Evolutionary conservation across 2,888 invertebrate genomes (phyloP), one percentile per base, ranked within the genome.

Genomic region (Celastrina argiolus): DNA sequence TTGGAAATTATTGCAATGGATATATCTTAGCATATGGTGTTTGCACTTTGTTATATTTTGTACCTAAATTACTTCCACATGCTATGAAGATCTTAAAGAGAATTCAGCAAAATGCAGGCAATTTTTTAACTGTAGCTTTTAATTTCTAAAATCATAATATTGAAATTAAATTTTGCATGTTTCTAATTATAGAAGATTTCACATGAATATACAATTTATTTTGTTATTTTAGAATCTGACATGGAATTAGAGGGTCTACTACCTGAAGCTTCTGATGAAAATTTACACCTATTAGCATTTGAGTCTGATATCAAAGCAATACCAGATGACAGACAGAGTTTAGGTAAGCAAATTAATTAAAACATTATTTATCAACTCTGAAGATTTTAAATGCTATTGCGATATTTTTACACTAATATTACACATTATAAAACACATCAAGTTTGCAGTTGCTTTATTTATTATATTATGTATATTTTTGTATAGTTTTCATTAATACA

Each of bases 71-170:
- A 68, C 73, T 80, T 66, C 83, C 86, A 71, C 83, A 82, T 45
- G 39, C 87, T 65, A 66, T 77, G 67, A 83, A 73, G 74, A 56
- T 82, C 61, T 71, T 80, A 63, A 84, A 78, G 71, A 85, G 81
- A 77, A 78, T 89, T 67, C 80, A 84, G 72, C 85, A 83, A 77
- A 84, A 83, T 78, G 83, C 88, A 77, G 90, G 91, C 87, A 82
- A 67, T 64, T 22, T 63, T 45, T 45, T 22, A 31, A 65, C 8
- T 64, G 8, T 64, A 34, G 6, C 22, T 56, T 22, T n/a, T 14
- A 64, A 51, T 18, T 51, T 10, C 28, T 31, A 31, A 58, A 31
- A 45, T 67, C 18, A 34, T 65, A 51, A 1, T 22, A 34, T 12
- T 18, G 14, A 59, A 22, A 59, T 34, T 2, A 18, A 16, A 22